Evolutionary conservation across 2,113 vertebrate species (phyloP), one percentile per base, ranked within the genome.

Genomic region (Tyrannus savana): DNA sequence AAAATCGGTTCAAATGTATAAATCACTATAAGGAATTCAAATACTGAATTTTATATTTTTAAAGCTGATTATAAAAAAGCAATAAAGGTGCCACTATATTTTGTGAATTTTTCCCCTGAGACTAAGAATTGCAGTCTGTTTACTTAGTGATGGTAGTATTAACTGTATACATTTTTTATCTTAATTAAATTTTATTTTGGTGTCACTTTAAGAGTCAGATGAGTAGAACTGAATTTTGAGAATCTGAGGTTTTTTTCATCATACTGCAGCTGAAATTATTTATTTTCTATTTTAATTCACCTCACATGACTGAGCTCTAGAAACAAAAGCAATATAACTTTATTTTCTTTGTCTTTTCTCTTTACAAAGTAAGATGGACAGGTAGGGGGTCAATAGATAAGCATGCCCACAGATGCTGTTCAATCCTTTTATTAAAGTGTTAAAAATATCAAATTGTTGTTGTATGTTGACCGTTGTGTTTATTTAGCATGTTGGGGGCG

Each of bases 21-120:
- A 90, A 94, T 90, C n/a, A 50, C 25, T 23, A 23, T 30, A n/a
- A 89, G 42, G 63, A 77, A 66, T 46, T 90, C 46, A 84, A 87
- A 86, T 7, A 47, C 0, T 58, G 42, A 73, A 80, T 86, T 90
- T 49, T 73, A 6, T 67, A 50, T 62, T 90, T 94, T 84, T 55
- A 92, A 93, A 90, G 62, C 4, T 73, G 52, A 88, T 86, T 84
- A 71, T 44, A 59, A 77, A 22, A 41, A 87, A 49, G 31, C 19
- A 31, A 24, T 8, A 53, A 90, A 85, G 16, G 16, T 86, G 8
- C 31, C 27, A 42, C 10, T 33, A n/a, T 41, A 8, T 68, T 66
- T 31, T 69, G 10, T 42, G 4, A 1, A 1, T 58, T 80, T 83
- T 62, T 19, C 8, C 19, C 50, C 22, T 53, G 55, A 72, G 14